Percentiles rank a stretch among this genome's conserved stretches.
Conservation (phyloP, 2,797 vertebrate species). For the Anguilla megastoma region DNA sequence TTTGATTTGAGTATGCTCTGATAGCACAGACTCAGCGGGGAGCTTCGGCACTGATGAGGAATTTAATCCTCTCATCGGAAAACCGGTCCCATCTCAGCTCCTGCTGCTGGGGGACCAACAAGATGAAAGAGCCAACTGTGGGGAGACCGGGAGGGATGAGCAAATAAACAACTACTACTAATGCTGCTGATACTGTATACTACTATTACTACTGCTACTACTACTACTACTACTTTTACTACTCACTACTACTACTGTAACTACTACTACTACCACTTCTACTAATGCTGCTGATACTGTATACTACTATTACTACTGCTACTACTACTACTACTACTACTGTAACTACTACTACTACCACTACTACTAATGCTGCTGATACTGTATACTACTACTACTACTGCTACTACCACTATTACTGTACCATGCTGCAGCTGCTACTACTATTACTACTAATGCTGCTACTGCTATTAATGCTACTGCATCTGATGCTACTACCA, state of each 20-base stretch:
- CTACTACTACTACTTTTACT: background rate
- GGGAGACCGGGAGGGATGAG: constrained; percentile 60
- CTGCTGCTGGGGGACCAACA: constrained; percentile 70
- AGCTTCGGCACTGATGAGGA: constrained; percentile 91
- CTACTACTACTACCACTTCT: too few species aligned
- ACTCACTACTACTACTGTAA: background rate
- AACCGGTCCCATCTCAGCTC: constrained; percentile 77
- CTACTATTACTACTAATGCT: too few species aligned
- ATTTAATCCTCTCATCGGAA: constrained; percentile 98
- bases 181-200: background rate
- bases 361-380: background rate
- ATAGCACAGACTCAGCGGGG: constrained; percentile 80
- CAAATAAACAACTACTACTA: constrained; percentile 68
- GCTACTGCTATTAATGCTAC: constrained; percentile 38
- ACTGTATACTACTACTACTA: background rate
- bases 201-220: background rate
- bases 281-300: constrained; percentile 69
- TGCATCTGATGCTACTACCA: background rate
- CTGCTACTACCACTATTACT: background rate
- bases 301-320: background rate
- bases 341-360: background rate
- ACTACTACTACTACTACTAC: background rate
- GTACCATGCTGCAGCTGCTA: background rate
- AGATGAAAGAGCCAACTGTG: constrained; percentile 69
- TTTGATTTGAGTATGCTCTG: constrained; percentile 85